Evolutionary conservation across 2,888 invertebrate species (phyloP), one percentile per base, ranked within the genome.

Genomic region (Dolichomitus sp.): DNA sequence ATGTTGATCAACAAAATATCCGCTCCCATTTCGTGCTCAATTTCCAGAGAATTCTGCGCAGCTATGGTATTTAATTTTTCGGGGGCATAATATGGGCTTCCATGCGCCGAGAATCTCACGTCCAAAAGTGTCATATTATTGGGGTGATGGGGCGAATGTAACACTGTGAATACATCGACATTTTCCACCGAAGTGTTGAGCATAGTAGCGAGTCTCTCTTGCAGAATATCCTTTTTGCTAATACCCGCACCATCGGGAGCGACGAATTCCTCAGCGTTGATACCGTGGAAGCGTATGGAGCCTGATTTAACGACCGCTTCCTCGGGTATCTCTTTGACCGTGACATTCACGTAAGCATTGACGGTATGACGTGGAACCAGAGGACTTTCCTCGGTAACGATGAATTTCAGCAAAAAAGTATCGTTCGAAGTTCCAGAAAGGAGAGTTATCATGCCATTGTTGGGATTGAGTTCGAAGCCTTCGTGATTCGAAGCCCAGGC

Each of bases 241-340:
- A 95, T 94, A 42, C 95, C 95, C 94, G 94, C 94, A 52, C 92
- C 91, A 80, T 95, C 94, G 6, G 95, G 95, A 73, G 95, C 94
- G 61, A 99, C 96, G 92, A 99, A 99, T 81, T 98, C 96, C 90
- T 98, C 98, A 63, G 97, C 97, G 4, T 96, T 97, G 23, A 97
- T 95, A 73, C 97, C 97, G 50, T 95, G 94, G 89, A 98, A 96
- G 19, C 99, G 95, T 72, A 99, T 96, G 0, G 99, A 99, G 0
- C 99, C 99, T 0, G 99, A 98, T 92, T 97, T 98, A 81, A 96
- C 95, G 0, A 99, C 98, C 0, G 99, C 99, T 91, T 98, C 98
- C 91, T 98, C 97, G 0, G 98, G 97, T 45, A 99, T 97, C 87
- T 97, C 96, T 87, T 97, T 97, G 6, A 99, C 97, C 0, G 97